Base-by-base conservation (phyloP, 2,797 vertebrate genomes). In the Scolopax rusticola region DNA sequence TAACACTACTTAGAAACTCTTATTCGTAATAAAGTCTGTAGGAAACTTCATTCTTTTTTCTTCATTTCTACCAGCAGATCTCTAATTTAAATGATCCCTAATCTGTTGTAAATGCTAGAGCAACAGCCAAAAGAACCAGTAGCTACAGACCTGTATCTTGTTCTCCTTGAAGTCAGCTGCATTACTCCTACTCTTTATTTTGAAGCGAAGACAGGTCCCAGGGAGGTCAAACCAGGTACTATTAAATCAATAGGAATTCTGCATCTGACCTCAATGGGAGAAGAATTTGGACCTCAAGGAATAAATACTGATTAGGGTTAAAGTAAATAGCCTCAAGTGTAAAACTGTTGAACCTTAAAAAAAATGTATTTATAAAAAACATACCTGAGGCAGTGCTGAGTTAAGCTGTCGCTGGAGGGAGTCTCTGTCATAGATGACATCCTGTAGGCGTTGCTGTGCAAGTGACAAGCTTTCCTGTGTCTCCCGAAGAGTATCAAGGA, bases 311-410 rank as follows among this genome's bases (percentile, higher is more conserved):
- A 71, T 83, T 85, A 45, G 15, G 11, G 27, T 57, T 93, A 63
- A 86, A 81, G 28, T 64, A 79, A 40, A 40, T 6, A 36, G 5
- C n/a, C 78, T 81, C 30, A 54, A 74, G 19, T 33, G 68, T 64
- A 90, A 93, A 53, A 68, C 1, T 16, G 18, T 36, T 60, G 14
- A 69, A 89, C 8, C 4, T 68, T 30, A 60, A 78, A 57, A 51
- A 51, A 84, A 69, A 13, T 25, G 25, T 21, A 14, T 67, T 85
- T 45, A n/a, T 24, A 47, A 59, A 43, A 17, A 54, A 41, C 97
- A 25, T 97, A 99, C 99, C 99, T 99, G 99, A 84, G 99, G 99
- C 97, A 99, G 97, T 92, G 99, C 99, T 53, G 99, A 99, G 98
- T 98, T 99, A 87, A 99, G 99, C 97, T 99, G 99, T 76, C 99